Conservation (phyloP, 2,113 vertebrate species). For the cattle (Bos taurus) region DNA sequence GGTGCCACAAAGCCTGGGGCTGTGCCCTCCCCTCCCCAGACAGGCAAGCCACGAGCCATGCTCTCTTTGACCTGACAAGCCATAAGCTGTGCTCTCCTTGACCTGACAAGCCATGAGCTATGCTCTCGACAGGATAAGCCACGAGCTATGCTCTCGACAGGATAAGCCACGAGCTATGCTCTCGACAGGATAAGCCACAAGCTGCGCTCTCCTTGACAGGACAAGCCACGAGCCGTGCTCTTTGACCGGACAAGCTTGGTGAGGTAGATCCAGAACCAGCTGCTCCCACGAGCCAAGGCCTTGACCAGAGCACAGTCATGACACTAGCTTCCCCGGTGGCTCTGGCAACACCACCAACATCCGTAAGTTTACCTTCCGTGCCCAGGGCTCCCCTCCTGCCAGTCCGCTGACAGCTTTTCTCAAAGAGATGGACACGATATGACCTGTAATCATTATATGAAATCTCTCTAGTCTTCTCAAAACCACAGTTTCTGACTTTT, state of each 20-base stretch:
- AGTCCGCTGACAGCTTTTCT: not conserved
- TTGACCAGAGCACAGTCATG: not conserved
- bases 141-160: too few species aligned
- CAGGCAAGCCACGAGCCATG: accelerated
- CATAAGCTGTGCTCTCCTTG: not conserved
- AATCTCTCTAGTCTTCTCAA: not conserved
- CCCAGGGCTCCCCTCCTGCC: not conserved
- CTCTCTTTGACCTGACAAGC: not conserved
- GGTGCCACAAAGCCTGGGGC: not conserved
- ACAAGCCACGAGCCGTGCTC: not conserved
- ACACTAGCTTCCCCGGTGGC: not conserved
- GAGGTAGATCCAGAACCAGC: not conserved
- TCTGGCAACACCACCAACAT: not conserved
- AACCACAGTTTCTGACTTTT: not conserved
- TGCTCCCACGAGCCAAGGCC: not conserved
- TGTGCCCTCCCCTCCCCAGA: not conserved
- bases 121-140: too few species aligned
- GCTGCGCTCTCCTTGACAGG: too few species aligned
- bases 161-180: too few species aligned
- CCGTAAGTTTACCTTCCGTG: not conserved
- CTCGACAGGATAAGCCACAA: too few species aligned
- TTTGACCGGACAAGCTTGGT: accelerated
- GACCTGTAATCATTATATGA: not conserved
- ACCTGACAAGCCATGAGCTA: accelerated
- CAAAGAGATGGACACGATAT: not conserved